Base-by-base conservation (phyloP, 2,113 vertebrate species). In the Apaloderma vittatum region DNA sequence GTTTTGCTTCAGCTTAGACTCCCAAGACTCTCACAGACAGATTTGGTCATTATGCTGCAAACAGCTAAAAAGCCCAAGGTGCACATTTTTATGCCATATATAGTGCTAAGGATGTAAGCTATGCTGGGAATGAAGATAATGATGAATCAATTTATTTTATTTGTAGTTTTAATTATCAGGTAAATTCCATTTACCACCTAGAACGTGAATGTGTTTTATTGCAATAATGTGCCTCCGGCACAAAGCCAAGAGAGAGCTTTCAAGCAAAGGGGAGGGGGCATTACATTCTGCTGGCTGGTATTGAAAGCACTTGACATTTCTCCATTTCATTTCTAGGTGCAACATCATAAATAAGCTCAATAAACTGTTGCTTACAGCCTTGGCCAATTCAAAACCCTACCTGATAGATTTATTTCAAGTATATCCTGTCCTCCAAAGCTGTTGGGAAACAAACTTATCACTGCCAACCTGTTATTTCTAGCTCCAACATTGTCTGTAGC, bases 281-380 rank as follows among this genome's bases (percentile, higher is more conserved):
- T 59, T 96, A 91, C 93, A 92, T 88, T 13, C 6, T 52, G 46
- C 92, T 93, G 88, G 82, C 75, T 87, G 71, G 63, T 78, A 40
- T n/a, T 91, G 92, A 81, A 94, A 93, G 85, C 88, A 88, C 61
- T 97, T 96, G 89, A 96, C 95, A 79, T 94, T 81, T 95, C 92
- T 95, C 92, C 84, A 95, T 96, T 96, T 97, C 88, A 96, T 96
- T 93, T 95, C 59, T 66, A 87, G 94, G 66, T 94, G 87, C 80
- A 46, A 71, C 70, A 93, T 86, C 81, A 97, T 97, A 97, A 96
- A 96, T 97, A 97, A 96, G 75, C 84, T 92, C 92, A 84, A 96
- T 93, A 94, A 95, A 94, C 40, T 83, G 54, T 82, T 88, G 73
- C 78, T 94, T 93, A 92, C 81, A 86, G 80, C 43, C 82, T 48